Evolutionary conservation across 2,797 vertebrate genomes (phyloP), one percentile per base, ranked within the genome.

Genomic region (Pelochelys cantorii): DNA sequence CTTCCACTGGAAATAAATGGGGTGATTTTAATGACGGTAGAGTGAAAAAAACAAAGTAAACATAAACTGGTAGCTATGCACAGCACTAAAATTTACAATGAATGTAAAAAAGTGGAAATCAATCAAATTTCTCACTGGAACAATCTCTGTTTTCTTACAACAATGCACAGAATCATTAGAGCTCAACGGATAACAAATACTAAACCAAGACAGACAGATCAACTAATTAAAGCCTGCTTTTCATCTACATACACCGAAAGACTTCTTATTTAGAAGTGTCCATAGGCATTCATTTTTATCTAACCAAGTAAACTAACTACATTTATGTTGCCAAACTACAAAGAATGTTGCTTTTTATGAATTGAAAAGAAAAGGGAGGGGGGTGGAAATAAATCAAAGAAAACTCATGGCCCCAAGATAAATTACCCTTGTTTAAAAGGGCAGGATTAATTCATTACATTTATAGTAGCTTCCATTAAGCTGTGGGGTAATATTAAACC

Each of bases 11-110:
- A 91, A 97, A 90, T 83, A 95, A 93, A 87, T 1, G 37, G 88
- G 87, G 88, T 83, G 81, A 94, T 96, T 97, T 97, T 96, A 97
- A 97, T 97, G 96, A 97, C 96, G 94, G 55, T 55, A 86, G 77
- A 96, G 95, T 18, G 89, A 91, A 95, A 68, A 94, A 97, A 93
- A 53, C 1, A 54, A 95, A 93, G 84, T 86, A 97, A 95, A 95
- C 92, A 93, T 95, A 94, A 96, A 85, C 89, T 90, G 77, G 93
- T 84, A 94, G 57, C 84, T 94, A 85, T 57, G 15, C 55, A 80
- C 14, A 78, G 90, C 84, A 88, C 29, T 90, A 87, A 96, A 95
- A 97, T 93, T 96, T 94, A 96, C 93, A 95, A 87, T 87, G 85
- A 89, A 68, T 2, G 0, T 81, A 95, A 89, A 86, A 48, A 84